Evolutionary conservation across 2,113 vertebrate genomes (phyloP).

Genomic region (Meleagris gallopavo): DNA sequence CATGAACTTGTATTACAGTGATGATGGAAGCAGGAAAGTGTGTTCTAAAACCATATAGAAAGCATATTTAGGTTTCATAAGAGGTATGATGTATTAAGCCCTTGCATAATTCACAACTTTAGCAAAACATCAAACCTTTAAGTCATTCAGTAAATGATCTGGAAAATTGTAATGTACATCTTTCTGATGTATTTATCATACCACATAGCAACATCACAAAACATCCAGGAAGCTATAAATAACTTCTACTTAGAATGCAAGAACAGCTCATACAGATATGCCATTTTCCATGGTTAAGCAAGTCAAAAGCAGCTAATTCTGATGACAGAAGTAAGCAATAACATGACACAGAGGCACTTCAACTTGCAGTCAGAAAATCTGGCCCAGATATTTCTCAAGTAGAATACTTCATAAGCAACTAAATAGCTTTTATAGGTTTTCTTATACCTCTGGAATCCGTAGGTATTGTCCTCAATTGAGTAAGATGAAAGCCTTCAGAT

Average conservation of each 20-base stretch:
- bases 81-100: not conserved
- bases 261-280: not conserved
- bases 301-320: conserved; percentile 22
- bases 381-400: conserved; percentile 25
- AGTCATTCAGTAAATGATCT: not conserved
- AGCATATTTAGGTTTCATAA: not conserved
- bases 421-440: not conserved
- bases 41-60: not conserved
- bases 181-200: not conserved
- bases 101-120: conserved; percentile 1
- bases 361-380: not conserved
- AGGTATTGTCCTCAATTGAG: not conserved
- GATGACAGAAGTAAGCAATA: conserved; percentile 3
- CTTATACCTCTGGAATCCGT: not conserved
- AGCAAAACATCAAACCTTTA: not conserved
- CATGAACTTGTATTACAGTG: not conserved
- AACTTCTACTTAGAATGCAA: not conserved
- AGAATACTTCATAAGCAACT: not conserved
- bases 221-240: not conserved
- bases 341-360: not conserved
- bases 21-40: not conserved
- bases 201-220: not conserved
- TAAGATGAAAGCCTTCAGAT: not conserved
- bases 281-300: not conserved
- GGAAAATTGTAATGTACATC: not conserved